phyloP scores from a whole-genome alignment of 2,888 invertebrate genomes.

The Idaea straminata region DNA sequence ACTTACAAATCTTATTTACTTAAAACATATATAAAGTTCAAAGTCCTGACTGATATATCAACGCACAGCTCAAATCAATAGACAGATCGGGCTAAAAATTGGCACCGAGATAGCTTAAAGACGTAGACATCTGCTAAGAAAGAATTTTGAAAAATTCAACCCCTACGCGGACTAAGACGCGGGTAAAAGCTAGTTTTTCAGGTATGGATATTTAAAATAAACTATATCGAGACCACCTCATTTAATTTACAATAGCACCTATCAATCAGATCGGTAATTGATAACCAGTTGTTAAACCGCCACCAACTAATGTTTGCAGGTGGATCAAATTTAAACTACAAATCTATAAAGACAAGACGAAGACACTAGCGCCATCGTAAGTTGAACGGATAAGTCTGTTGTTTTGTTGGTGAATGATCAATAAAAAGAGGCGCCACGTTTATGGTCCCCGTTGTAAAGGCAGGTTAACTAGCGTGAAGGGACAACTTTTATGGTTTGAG shows the following conservation, averaged over 20 bases:
- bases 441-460: constrained; percentile 16
- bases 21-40: too few species aligned
- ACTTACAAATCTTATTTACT: too few species aligned
- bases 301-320: background rate
- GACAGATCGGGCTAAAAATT: too few species aligned
- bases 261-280: constrained; percentile 21
- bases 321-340: background rate
- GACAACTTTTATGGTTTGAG: constrained; percentile 12
- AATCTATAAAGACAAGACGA: background rate
- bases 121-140: too few species aligned
- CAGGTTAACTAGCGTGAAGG: constrained; percentile 19
- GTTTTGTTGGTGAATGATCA: background rate
- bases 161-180: background rate
- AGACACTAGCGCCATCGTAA: background rate
- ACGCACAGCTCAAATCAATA: too few species aligned
- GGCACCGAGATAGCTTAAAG: too few species aligned
- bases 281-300: constrained; percentile 13
- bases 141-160: too few species aligned
- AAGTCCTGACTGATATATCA: too few species aligned
- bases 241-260: constrained; percentile 16
- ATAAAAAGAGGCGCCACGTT: constrained; percentile 28
- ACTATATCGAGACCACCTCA: background rate
- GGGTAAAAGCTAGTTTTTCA: background rate
- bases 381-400: background rate
- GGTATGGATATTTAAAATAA: background rate